Base-by-base conservation (phyloP, 2,888 invertebrate species). In the Empis livida region DNA sequence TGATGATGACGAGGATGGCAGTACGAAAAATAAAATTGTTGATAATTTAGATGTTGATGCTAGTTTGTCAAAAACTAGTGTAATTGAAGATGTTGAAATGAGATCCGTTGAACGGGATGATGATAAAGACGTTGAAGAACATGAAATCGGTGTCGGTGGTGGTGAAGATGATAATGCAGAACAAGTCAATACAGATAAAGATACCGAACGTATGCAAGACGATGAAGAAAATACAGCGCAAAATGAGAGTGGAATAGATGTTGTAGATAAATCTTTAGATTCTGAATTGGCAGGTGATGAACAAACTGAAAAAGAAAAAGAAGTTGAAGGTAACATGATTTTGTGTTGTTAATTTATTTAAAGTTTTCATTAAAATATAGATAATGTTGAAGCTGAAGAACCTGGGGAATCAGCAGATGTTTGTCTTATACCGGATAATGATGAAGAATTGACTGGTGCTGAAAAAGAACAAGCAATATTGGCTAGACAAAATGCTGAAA, bases 371-470 rank as follows among this genome's bases (percentile, higher is more conserved):
- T 13, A 8, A 35, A 4, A 13, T n/a, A n/a, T 58, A 50, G 73
- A 71, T 50, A 61, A 71, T n/a, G 68, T 65, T 1, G 75, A 75
- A 17, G 74, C 65, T 1, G 60, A 68, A 49, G 63, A 65, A 50
- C 63, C 64, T 0, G 81, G 80, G 13, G 79, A 78, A 42, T 81
- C 82, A 55, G 79, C 78, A 56, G 81, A 81, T 57, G 71, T 82
- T 9, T 82, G 81, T 50, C 72, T 82, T 6, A 72, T 82, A 51
- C 82, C 82, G 0, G 82, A 82, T 57, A 79, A 79, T 1, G 79
- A 79, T 49, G 71, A 80, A 50, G 78, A 79, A 58, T 77, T 79
- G 51, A 78, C 80, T 1, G 80, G 81, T 55, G 80, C 77, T 1
- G 82, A 82, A 56, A 80, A 79, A 57, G 77, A 77, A 44, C 75